Percentiles rank a stretch among this genome's conserved stretches.
These are phyloP conservation scores for Argyra leucocephala DNA, from an alignment of 2,888 invertebrate species.

Conservation along the genomic window DNA sequence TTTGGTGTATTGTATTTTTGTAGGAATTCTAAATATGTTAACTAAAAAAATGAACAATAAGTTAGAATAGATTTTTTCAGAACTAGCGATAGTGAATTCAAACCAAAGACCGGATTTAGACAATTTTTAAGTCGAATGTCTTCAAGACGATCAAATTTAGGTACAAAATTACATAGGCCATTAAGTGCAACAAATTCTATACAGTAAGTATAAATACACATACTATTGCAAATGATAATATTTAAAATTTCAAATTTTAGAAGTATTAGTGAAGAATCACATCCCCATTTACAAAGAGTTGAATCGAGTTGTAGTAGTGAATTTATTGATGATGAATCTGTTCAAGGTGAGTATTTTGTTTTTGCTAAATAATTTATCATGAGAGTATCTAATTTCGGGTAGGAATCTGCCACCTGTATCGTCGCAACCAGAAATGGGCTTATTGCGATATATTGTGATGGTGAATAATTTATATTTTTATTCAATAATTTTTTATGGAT, in stretches of 20 bases:
- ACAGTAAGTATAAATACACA: conserved; percentile 38
- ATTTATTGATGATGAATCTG: conserved; percentile 39
- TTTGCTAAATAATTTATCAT: too few relatives aligned
- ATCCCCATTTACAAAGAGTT: conserved; percentile 37
- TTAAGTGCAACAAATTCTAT: conserved; percentile 39
- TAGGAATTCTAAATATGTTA: too few relatives aligned
- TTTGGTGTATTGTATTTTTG: too few relatives aligned
- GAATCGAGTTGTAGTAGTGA: conserved; percentile 43
- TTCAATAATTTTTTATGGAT: too few relatives aligned
- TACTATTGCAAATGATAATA: not conserved
- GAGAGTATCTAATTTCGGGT: too few relatives aligned
- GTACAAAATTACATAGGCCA: conserved; percentile 29
- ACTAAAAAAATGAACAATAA: too few relatives aligned
- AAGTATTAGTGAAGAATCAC: conserved; percentile 29
- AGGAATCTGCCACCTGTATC: too few relatives aligned
- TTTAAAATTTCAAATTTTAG: conserved; percentile 17
- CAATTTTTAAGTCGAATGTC: conserved; percentile 42
- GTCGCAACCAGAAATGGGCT: too few relatives aligned
- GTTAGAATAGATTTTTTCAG: too few relatives aligned
- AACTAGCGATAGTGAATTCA: conserved; percentile 18
- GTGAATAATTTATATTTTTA: too few relatives aligned
- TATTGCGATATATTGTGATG: too few relatives aligned
- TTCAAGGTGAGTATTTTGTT: conserved; percentile 21
- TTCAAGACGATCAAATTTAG: conserved; percentile 37
- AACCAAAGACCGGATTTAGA: conserved; percentile 35